Evolutionary conservation across 1,140 invertebrate species (phyloP).

Genomic region (Eulimnadia texana): DNA sequence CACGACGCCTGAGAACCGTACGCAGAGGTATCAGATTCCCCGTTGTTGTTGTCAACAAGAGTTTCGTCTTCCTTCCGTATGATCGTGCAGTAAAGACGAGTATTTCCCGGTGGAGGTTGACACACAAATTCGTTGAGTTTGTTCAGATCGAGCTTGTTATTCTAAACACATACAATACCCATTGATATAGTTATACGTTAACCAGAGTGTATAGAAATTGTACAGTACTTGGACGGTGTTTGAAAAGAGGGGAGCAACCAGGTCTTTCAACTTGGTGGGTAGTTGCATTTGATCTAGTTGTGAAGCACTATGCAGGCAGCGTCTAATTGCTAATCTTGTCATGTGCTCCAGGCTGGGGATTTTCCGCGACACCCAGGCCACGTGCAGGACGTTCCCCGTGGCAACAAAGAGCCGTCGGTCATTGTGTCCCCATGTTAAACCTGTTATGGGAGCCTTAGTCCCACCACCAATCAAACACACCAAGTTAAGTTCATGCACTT

Average conservation of each 20-base stretch:
- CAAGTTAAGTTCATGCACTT: not conserved
- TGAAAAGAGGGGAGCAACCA: constrained; percentile 12
- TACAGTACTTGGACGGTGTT: constrained; percentile 11
- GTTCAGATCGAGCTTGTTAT: constrained; percentile 81
- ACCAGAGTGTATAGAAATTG: too few species aligned
- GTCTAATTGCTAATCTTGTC: constrained; percentile 53
- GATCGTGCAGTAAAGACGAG: constrained; percentile 89
- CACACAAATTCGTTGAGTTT: constrained; percentile 78
- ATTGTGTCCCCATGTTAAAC: constrained; percentile 94
- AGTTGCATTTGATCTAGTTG: constrained; percentile 8
- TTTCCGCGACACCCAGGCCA: constrained; percentile 78
- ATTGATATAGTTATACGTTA: not conserved
- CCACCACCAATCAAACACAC: constrained; percentile 20
- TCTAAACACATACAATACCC: constrained; percentile 39
- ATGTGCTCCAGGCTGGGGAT: constrained; percentile 80
- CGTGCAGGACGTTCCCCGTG: constrained; percentile 65
- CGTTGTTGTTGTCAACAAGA: constrained; percentile 17
- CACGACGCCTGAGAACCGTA: constrained; percentile 37
- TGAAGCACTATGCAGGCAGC: constrained; percentile 38
- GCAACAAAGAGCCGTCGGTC: constrained; percentile 86
- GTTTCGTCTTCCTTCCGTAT: constrained; percentile 72
- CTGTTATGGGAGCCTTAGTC: constrained; percentile 64
- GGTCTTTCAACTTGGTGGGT: constrained; percentile 8
- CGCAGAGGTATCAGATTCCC: not conserved
- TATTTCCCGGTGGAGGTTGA: constrained; percentile 64